Percentiles rank a stretch among this genome's conserved stretches.
Evolutionary conservation across 2,888 invertebrate genomes (phyloP).

Genomic region (Lamellibrachia columna): DNA sequence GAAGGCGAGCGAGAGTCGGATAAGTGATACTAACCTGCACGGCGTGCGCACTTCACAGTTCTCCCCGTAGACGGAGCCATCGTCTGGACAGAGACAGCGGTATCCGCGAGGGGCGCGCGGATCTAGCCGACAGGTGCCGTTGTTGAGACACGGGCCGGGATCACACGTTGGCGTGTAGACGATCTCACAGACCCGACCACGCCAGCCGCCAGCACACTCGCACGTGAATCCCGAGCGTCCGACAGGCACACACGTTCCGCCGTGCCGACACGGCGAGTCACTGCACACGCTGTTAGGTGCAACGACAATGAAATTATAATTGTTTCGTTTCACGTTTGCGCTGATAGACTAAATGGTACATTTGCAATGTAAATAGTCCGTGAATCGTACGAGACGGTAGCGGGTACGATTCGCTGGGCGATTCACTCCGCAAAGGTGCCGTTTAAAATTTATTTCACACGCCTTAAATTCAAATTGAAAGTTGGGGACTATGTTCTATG

Average conservation of each 20-base stretch:
- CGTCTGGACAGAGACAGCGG: conserved; percentile 18
- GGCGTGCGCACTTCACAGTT: conserved; percentile 20
- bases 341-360: too few relatives aligned
- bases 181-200: background rate
- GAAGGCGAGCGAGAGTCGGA: too few relatives aligned
- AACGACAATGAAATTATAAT: background rate
- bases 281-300: background rate
- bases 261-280: background rate
- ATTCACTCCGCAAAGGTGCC: too few relatives aligned
- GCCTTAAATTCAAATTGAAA: too few relatives aligned
- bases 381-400: too few relatives aligned
- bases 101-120: conserved; percentile 17
- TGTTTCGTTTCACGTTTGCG: too few relatives aligned
- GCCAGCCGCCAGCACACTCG: background rate
- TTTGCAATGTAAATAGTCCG: too few relatives aligned
- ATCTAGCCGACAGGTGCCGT: background rate
- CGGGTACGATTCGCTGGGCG: too few relatives aligned
- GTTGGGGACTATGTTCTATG: too few relatives aligned
- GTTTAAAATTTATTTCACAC: too few relatives aligned
- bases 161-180: background rate
- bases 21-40: background rate
- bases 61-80: conserved; percentile 8
- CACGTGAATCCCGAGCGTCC: background rate
- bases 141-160: background rate
- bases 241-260: background rate